These are phyloP conservation scores for Heloderma charlesbogerti DNA, from an alignment of 2,113 vertebrate species.

Conservation along the genomic window DNA sequence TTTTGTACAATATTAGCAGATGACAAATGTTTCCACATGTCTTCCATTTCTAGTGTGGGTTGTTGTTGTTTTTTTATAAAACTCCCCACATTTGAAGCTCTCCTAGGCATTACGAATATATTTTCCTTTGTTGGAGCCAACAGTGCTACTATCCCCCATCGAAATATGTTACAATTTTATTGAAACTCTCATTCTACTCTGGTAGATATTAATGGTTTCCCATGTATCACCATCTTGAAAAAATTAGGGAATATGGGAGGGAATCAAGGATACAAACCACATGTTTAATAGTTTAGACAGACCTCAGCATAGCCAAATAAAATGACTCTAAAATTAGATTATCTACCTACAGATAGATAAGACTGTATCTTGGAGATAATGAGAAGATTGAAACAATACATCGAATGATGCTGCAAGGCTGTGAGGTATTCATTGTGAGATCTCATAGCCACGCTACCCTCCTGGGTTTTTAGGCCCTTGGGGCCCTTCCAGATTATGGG, in stretches of 20 bases:
- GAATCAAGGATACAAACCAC: conserved; percentile 70
- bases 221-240: conserved; percentile 76
- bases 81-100: conserved; percentile 34
- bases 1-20: conserved; percentile 50
- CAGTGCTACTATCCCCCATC: conserved; percentile 69
- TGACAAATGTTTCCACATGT: conserved; percentile 40
- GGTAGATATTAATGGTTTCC: conserved; percentile 74
- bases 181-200: conserved; percentile 73
- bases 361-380: background rate
- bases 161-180: conserved; percentile 76
- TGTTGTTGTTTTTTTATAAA: background rate
- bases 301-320: conserved; percentile 38
- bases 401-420: conserved; percentile 54
- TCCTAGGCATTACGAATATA: conserved; percentile 66
- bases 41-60: conserved; percentile 29
- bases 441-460: conserved; percentile 32
- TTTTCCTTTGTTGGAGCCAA: conserved; percentile 64
- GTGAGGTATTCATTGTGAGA: conserved; percentile 44
- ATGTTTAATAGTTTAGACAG: conserved; percentile 55
- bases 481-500: background rate
- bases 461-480: conserved; percentile 6
- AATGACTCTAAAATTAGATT: conserved; percentile 50
- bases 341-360: conserved; percentile 47
- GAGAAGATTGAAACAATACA: conserved; percentile 34
- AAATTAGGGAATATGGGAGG: conserved; percentile 63